A percentile compares a stretch with the other conserved stretches of the same genome.
Evolutionary conservation across 2,888 invertebrate species (phyloP).

Genomic region (Ametastegia equiseti): DNA sequence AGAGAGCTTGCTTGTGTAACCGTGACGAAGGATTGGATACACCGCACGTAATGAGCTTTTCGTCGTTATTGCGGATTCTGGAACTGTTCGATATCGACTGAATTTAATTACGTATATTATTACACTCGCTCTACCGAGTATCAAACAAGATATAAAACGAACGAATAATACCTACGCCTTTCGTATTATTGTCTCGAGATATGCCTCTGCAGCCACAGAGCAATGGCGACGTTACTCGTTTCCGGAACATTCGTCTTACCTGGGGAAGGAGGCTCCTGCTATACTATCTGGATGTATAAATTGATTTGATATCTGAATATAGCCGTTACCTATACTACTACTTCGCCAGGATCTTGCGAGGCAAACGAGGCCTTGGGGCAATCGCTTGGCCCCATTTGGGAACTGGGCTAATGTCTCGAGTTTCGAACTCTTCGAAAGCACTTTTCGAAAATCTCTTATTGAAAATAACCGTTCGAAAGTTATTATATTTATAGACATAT

Average conservation of each 20-base stretch:
- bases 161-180: constrained; percentile 1
- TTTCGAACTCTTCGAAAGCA: constrained; percentile 59
- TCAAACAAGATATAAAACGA: not conserved
- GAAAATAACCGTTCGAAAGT: constrained; percentile 39
- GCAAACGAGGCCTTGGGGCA: constrained; percentile 25
- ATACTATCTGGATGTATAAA: constrained; percentile 63
- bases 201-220: not conserved
- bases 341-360: constrained; percentile 52
- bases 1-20: not conserved
- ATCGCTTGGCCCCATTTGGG: constrained; percentile 29
- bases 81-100: constrained; percentile 9
- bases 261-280: not conserved
- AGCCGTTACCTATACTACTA: too few relatives aligned
- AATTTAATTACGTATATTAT: constrained; percentile 28
- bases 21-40: not conserved
- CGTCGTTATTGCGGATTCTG: not conserved
- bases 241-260: not conserved
- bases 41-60: too few relatives aligned
- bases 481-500: not conserved
- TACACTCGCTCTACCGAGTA: not conserved
- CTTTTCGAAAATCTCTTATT: constrained; percentile 26
- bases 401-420: constrained; percentile 69
- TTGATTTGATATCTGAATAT: constrained; percentile 69
- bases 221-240: not conserved
- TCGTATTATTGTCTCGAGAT: not conserved